These are phyloP conservation scores for Gonatopus flavifemur DNA, from an alignment of 1,140 invertebrate species.

Conservation along the genomic window DNA sequence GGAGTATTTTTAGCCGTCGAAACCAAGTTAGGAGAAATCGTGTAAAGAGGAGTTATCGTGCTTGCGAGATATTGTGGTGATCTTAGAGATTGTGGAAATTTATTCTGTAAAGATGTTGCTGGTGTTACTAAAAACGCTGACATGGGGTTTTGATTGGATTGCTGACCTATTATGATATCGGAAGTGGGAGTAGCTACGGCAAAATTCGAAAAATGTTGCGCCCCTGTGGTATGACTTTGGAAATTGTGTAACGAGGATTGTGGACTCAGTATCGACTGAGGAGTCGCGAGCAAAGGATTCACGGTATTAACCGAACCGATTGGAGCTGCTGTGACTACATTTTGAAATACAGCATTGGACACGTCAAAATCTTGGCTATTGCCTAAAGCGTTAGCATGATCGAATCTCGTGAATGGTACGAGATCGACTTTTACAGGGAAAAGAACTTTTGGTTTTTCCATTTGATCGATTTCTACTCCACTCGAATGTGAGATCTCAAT, in stretches of 20 bases:
- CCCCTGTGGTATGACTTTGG: too few species aligned
- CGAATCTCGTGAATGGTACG: conserved; percentile 45
- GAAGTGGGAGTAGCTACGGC: conserved; percentile 31
- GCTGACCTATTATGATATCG: conserved; percentile 52
- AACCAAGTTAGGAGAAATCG: conserved; percentile 29
- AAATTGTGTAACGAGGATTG: too few species aligned
- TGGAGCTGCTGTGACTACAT: conserved; percentile 37
- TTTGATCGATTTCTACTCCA: conserved; percentile 40
- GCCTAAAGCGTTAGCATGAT: conserved; percentile 49
- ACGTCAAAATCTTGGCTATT: conserved; percentile 53
- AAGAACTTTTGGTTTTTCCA: conserved; percentile 48
- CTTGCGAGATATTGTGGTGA: conserved; percentile 40
- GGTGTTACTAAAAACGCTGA: conserved; percentile 39
- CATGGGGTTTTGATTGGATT: conserved; percentile 39
- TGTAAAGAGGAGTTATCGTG: conserved; percentile 42
- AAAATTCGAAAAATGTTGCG: background rate
- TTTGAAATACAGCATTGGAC: conserved; percentile 46
- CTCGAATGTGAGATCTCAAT: conserved; percentile 40
- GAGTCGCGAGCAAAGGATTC: conserved; percentile 31
- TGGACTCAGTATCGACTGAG: conserved; percentile 16
- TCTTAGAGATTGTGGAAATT: conserved; percentile 17
- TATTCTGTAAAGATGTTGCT: conserved; percentile 28
- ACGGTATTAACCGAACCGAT: conserved; percentile 7
- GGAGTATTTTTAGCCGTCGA: conserved; percentile 19
- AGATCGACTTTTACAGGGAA: conserved; percentile 47